These are phyloP conservation scores for Desmodus rotundus DNA, from an alignment of 2,113 vertebrate species.

Conservation along the genomic window DNA sequence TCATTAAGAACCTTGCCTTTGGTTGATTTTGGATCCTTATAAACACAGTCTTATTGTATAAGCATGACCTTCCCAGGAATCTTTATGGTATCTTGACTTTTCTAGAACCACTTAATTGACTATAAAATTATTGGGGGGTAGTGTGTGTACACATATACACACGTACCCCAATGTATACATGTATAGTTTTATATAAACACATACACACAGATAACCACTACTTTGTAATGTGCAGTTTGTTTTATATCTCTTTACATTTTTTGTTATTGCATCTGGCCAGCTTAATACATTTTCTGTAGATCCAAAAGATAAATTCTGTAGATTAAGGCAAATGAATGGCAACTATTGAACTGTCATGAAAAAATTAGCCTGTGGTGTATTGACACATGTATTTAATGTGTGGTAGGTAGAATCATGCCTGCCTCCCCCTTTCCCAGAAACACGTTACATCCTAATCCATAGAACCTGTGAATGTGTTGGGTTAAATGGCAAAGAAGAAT, in stretches of 20 bases:
- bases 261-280: not conserved
- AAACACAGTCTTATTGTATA: not conserved
- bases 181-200: not conserved
- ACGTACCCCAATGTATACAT: not conserved
- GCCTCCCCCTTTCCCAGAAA: not conserved
- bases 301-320: slow-evolving; percentile 28
- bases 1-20: not conserved
- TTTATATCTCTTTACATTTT: not conserved
- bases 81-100: not conserved
- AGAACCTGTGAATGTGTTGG: not conserved
- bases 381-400: not conserved
- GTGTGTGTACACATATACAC: not conserved
- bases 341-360: slow-evolving; percentile 52
- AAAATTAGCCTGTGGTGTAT: not conserved
- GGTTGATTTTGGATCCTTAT: not conserved
- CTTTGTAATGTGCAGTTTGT: slow-evolving; percentile 43
- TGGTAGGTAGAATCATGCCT: not conserved
- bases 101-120: slow-evolving; percentile 18
- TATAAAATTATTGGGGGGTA: not conserved
- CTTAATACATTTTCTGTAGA: slow-evolving; percentile 30
- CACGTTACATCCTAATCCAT: not conserved
- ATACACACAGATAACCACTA: slow-evolving; percentile 11
- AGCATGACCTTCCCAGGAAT: slow-evolving; percentile 38
- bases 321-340: not conserved
- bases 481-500: not conserved